phyloP scores from a whole-genome alignment of 2,888 invertebrate genomes.

The Allophyes oxyacanthae region DNA sequence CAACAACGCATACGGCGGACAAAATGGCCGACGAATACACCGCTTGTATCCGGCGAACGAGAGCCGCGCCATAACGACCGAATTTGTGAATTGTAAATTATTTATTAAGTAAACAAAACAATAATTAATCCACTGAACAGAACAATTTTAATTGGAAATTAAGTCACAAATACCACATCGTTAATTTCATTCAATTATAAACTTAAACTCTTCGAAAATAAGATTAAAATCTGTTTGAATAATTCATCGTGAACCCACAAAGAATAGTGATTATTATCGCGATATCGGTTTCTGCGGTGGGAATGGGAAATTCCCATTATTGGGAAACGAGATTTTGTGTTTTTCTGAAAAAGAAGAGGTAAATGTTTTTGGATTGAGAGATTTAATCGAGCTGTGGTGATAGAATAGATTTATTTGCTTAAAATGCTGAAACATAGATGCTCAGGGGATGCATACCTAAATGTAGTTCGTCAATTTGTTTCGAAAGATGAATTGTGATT shows the following conservation, averaged over 20 bases:
- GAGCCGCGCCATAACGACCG: no score
- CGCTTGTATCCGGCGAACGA: no score
- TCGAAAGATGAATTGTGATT: no score
- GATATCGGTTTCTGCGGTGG: not conserved
- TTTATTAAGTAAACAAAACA: constrained; percentile 10
- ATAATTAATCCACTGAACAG: constrained; percentile 6
- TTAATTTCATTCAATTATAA: constrained; percentile 3
- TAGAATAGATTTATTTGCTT: no score
- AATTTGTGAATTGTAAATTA: not conserved
- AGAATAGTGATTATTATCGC: not conserved
- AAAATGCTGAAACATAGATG: no score
- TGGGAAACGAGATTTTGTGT: not conserved
- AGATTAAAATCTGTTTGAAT: not conserved
- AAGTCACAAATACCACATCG: not conserved
- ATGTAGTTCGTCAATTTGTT: no score
- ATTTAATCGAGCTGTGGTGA: no score
- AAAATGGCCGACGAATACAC: no score
- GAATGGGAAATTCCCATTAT: constrained; percentile 2
- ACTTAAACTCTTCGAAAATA: not conserved
- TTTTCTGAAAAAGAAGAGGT: not conserved
- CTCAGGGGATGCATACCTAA: no score
- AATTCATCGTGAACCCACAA: no score
- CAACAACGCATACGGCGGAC: no score
- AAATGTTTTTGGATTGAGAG: no score
- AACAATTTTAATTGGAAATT: constrained; percentile 15